Evolutionary conservation across 2,888 invertebrate species (phyloP).

Genomic region (Agrenia bidenticulata): DNA sequence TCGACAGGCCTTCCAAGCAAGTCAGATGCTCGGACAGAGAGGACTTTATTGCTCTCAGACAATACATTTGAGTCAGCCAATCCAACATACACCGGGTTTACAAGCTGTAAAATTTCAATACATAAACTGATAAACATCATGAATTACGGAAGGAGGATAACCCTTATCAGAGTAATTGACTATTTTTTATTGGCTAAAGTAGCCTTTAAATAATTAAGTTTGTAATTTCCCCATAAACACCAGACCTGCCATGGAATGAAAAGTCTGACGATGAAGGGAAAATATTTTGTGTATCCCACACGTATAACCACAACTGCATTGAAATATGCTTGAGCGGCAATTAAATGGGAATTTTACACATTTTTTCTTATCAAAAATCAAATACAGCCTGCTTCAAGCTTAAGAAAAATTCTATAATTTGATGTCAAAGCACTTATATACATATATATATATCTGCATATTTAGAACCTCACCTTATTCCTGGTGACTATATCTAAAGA

Average conservation of each 20-base stretch:
- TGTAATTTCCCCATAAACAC: too few species aligned
- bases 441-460: neutral
- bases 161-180: too few species aligned
- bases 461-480: conserved; percentile 64
- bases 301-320: conserved; percentile 56
- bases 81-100: conserved; percentile 81
- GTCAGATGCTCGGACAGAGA: conserved; percentile 70
- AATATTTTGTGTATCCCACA: conserved; percentile 55
- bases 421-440: too few species aligned
- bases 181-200: too few species aligned
- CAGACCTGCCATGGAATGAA: neutral
- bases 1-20: conserved; percentile 72
- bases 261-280: too few species aligned
- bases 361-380: too few species aligned
- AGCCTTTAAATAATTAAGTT: too few species aligned
- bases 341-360: conserved; percentile 43
- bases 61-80: conserved; percentile 78
- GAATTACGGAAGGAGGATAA: too few species aligned
- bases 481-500: conserved; percentile 70
- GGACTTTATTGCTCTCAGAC: conserved; percentile 69
- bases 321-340: conserved; percentile 18
- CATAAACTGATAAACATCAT: too few species aligned
- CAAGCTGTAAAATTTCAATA: conserved; percentile 64
- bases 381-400: too few species aligned
- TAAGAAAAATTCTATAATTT: too few species aligned